Percentiles rank a stretch among this genome's conserved stretches.
Conservation (phyloP, 35 echinoderm and acorn worm genomes). For the Ophioderma brevispina region DNA sequence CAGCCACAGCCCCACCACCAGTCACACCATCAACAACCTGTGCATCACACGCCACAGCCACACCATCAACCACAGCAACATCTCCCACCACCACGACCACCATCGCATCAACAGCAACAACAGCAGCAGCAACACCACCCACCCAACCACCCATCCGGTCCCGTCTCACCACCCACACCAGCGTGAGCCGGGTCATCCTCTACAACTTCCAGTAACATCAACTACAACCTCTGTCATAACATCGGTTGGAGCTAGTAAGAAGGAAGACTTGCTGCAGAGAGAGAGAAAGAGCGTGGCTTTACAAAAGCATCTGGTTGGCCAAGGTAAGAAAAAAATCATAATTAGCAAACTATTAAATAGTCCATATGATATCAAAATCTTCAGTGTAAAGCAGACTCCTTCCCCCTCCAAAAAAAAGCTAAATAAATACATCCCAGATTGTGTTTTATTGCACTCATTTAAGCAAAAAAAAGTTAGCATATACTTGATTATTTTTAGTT, state of each 20-base stretch:
- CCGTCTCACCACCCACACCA: background rate
- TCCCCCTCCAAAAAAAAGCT: too few relatives aligned
- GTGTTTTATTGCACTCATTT: too few relatives aligned
- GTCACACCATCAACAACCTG: background rate
- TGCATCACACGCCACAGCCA: background rate
- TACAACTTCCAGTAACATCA: background rate
- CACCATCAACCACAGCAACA: background rate
- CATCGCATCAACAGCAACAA: conserved; percentile 23
- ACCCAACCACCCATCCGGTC: background rate
- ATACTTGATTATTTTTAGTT: too few relatives aligned
- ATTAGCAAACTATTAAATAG: too few relatives aligned
- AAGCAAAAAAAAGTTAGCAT: too few relatives aligned
- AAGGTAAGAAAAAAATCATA: conserved; percentile 15
- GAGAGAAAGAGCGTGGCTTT: conserved; percentile 32
- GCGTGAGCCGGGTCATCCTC: background rate
- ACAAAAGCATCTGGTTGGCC: conserved; percentile 33
- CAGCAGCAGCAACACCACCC: background rate
- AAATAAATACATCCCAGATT: too few relatives aligned
- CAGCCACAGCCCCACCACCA: background rate
- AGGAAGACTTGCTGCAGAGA: conserved; percentile 25
- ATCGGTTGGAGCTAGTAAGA: background rate
- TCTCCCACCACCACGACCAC: conserved; percentile 26
- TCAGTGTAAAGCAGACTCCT: too few relatives aligned
- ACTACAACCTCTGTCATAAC: background rate
- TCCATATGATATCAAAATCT: too few relatives aligned